Evolutionary conservation across 2,797 vertebrate genomes (phyloP), one percentile per base, ranked within the genome.

Genomic region (Spinus olivaceus): DNA sequence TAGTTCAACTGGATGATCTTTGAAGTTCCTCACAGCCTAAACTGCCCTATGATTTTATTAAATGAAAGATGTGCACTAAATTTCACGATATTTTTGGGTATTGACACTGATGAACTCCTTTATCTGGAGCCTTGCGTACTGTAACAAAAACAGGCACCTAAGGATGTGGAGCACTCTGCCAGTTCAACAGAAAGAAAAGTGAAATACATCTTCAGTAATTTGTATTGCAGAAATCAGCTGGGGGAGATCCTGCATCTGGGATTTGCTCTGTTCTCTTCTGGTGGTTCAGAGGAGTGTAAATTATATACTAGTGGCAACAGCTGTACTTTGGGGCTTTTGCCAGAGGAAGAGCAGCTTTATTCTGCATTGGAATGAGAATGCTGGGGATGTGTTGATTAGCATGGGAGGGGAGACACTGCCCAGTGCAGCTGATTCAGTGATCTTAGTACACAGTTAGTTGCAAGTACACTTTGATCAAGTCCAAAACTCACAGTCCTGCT

Each of bases 281-380:
- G 65, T 78, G 63, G 17, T 42, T 71, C 24, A 27, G 76, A 74
- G 91, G 46, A 76, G 76, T n/a, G 57, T 85, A 87, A 73, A 67
- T 64, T 46, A 54, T 41, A 12, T 28, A 42, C 32, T 27, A 65
- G 63, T 28, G 25, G 72, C 69, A 94, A 74, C 81, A 89, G 92
- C 94, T 96, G 93, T 66, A 83, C 69, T 57, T 61, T 49, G 72
- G 76, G 76, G 76, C 54, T 83, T 65, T 47, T 95, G 88, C 94
- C 92, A 85, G 81, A 67, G 81, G 71, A 91, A 91, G 42, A 90
- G n/a, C 70, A 81, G 92, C 84, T 95, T 96, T 89, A 72, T 91
- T 81, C 80, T 63, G 77, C 17, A 1, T 10, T 27, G 37, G 59
- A 72, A 81, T 76, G 70, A 49, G 86, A 81, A 65, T 64, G 53